Conservation (phyloP, 2,113 vertebrate species). For the Tursiops truncatus region DNA sequence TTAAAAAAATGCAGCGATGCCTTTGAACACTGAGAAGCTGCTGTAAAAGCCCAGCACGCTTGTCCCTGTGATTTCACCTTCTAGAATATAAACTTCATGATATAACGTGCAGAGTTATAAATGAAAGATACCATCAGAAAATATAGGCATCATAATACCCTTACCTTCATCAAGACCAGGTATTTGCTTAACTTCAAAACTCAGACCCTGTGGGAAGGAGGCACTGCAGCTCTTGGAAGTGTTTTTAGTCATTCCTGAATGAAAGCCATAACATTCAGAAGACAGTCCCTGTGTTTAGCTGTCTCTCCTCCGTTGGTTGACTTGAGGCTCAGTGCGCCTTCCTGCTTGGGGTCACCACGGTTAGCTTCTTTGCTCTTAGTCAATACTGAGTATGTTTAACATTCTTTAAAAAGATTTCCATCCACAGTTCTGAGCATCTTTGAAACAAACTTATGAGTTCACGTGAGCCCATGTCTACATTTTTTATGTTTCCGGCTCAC, state of each 20-base stretch:
- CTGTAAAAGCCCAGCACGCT: neutral
- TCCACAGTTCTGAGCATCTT: neutral
- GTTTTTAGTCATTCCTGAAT: neutral
- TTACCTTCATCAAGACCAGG: accelerated
- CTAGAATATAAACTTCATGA: neutral
- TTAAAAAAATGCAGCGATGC: neutral
- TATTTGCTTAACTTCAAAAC: neutral
- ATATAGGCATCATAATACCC: accelerated
- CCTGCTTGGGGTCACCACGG: no score
- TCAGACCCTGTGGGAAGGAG: neutral
- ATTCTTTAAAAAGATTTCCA: neutral
- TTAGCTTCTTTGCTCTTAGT: neutral
- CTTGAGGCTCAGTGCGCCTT: accelerated
- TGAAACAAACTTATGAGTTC: neutral
- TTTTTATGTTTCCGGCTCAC: accelerated
- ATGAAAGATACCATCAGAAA: neutral
- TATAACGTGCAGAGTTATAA: neutral
- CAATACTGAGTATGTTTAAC: neutral
- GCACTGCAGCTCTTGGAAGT: accelerated
- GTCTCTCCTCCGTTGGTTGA: accelerated
- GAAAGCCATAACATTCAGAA: neutral
- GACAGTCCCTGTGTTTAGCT: no score
- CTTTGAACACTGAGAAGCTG: neutral
- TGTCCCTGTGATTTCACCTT: neutral
- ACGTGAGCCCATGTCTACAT: accelerated